Evolutionary conservation across 2,888 invertebrate species (phyloP), one percentile per base, ranked within the genome.

Genomic region (Leptopilina drosophilae): DNA sequence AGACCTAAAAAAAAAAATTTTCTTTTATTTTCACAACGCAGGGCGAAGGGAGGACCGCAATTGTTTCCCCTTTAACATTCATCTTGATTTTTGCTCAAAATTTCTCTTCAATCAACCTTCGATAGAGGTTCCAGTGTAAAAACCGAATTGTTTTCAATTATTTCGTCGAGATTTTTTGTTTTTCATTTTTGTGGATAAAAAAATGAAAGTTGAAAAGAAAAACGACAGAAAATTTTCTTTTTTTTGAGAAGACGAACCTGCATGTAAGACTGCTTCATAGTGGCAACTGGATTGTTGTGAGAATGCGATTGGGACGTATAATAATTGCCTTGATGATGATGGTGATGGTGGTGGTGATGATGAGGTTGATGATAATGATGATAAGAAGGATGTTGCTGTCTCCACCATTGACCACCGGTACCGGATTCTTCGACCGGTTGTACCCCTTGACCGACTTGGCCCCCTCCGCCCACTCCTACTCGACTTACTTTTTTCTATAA

Each of bases 211-310:
- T 33, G 53, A 33, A 73, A 77, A 65, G 33, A 75, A 73, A 75
- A 73, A 77, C 62, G 59, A 53, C 64, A 20, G 8, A 33, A 0
- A 64, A 64, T 46, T 46, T 46, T 46, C 7, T 5, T 46, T 49
- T 49, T 49, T 49, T 49, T 9, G 73, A 77, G 67, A 80, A 82
- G 83, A 86, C 87, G 87, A 92, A 92, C 92, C 92, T 92, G 92
- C 90, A 92, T 92, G 86, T 92, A 92, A 86, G 92, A 92, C 90
- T 92, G 92, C 91, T 92, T 92, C 92, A 92, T 92, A 84, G 90
- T 90, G 87, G 89, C 89, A 87, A 91, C 90, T 84, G 91, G 90
- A 85, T 90, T 91, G 89, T 89, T 90, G 89, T 91, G 90, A 88
- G 88, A 87, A 85, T 91, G 89, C 86, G 89, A 89, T 89, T 90